These are phyloP conservation scores for Cydia splendana DNA, from an alignment of 1,140 invertebrate species.

Conservation along the genomic window DNA sequence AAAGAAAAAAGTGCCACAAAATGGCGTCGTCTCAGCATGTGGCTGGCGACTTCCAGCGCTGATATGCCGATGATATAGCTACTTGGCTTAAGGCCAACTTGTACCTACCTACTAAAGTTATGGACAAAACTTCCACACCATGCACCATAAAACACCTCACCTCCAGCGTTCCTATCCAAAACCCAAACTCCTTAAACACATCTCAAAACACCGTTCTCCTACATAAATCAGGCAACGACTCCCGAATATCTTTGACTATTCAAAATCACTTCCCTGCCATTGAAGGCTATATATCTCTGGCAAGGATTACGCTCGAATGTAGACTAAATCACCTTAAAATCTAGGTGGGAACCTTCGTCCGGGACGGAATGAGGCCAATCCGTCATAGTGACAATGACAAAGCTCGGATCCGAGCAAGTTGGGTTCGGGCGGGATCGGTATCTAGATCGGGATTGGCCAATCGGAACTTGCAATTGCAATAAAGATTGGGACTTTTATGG, in stretches of 20 bases:
- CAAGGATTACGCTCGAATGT: slow-evolving; percentile 21
- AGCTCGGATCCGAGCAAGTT: slow-evolving; percentile 4
- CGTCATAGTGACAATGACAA: slow-evolving; percentile 32
- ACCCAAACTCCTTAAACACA: not conserved
- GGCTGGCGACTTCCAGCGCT: too few relatives aligned
- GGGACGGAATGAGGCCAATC: slow-evolving; percentile 18
- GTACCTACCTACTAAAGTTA: not conserved
- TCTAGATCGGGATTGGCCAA: slow-evolving; percentile 11
- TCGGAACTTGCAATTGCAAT: not conserved
- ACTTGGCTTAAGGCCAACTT: too few relatives aligned
- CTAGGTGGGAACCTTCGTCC: slow-evolving; percentile 28
- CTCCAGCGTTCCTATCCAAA: not conserved
- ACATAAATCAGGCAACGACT: slow-evolving; percentile 15
- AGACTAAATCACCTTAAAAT: slow-evolving; percentile 30
- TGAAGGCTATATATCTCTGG: slow-evolving; percentile 30
- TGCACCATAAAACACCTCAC: slow-evolving; percentile 4
- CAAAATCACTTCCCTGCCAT: slow-evolving; percentile 28
- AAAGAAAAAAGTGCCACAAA: too few relatives aligned
- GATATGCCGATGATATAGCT: too few relatives aligned
- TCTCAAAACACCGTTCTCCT: slow-evolving; percentile 15
- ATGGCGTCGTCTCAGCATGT: too few relatives aligned
- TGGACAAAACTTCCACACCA: slow-evolving; percentile 1
- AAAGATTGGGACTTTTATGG: not conserved
- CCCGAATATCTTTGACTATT: slow-evolving; percentile 21
- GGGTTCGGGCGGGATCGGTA: not conserved